phyloP scores from a whole-genome alignment of 2,888 invertebrate species.

The Sarcophaga variegata region DNA sequence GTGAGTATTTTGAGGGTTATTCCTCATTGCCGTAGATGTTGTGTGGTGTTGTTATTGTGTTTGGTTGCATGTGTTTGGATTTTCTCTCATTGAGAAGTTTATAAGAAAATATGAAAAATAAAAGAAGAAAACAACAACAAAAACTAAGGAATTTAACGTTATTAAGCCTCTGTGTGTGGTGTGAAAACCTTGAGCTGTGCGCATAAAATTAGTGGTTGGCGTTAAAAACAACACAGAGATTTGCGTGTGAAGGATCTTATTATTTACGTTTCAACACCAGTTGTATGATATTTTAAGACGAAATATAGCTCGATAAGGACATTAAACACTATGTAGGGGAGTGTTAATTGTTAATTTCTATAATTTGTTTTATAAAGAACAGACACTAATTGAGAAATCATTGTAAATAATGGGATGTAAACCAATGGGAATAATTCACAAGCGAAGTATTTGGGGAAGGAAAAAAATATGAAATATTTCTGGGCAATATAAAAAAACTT shows the following conservation, averaged over 20 bases:
- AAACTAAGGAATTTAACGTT: background rate
- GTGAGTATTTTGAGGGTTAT: conserved; percentile 48
- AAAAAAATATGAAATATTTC: no score
- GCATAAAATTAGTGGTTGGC: background rate
- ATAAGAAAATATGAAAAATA: background rate
- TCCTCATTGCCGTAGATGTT: background rate
- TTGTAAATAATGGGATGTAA: no score
- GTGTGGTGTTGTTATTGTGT: background rate
- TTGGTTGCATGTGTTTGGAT: background rate
- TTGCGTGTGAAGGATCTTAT: background rate
- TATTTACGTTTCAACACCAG: background rate
- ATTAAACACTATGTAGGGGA: no score
- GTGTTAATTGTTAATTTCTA: no score
- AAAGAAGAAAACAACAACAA: background rate
- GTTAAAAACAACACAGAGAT: background rate
- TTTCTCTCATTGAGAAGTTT: background rate
- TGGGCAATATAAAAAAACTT: no score
- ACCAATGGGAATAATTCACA: no score
- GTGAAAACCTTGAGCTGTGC: background rate
- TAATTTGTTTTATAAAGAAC: no score
- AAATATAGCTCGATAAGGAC: no score
- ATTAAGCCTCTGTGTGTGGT: background rate
- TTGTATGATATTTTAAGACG: no score
- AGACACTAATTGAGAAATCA: no score
- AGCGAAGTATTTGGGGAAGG: no score